Evolutionary conservation across 2,797 vertebrate genomes (phyloP).

Genomic region (Atherinosoma microstoma): DNA sequence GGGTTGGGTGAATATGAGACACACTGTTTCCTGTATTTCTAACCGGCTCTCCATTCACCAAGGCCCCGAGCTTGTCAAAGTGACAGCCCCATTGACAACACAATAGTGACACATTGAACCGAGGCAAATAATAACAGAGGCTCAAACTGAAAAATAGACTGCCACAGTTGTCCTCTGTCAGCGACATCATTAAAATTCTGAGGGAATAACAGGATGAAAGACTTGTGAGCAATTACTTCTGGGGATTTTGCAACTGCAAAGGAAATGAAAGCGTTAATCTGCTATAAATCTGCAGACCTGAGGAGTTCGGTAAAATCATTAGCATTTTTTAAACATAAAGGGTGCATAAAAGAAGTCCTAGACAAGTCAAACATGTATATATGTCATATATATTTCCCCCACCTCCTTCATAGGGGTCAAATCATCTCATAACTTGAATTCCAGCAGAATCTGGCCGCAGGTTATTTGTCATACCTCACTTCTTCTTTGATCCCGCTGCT

Average conservation of each 20-base stretch:
- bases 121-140: slow-evolving; percentile 59
- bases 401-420: slow-evolving; percentile 12
- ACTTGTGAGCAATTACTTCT: slow-evolving; percentile 59
- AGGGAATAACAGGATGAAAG: slow-evolving; percentile 43
- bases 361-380: background rate
- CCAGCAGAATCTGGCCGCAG: slow-evolving; percentile 54
- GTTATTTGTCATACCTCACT: slow-evolving; percentile 81
- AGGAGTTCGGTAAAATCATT: slow-evolving; percentile 16
- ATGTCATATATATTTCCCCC: background rate
- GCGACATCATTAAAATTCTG: slow-evolving; percentile 58
- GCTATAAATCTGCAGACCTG: slow-evolving; percentile 16
- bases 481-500: slow-evolving; percentile 82
- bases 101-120: slow-evolving; percentile 62
- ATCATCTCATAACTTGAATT: slow-evolving; percentile 56
- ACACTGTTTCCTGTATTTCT: slow-evolving; percentile 67
- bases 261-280: slow-evolving; percentile 28
- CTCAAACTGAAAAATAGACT: slow-evolving; percentile 50
- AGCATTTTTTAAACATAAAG: slow-evolving; percentile 21
- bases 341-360: slow-evolving; percentile 7
- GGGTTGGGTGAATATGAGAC: background rate
- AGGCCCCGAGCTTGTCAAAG: slow-evolving; percentile 43
- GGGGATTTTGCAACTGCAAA: slow-evolving; percentile 26
- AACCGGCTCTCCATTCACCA: slow-evolving; percentile 39
- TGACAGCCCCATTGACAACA: slow-evolving; percentile 68
- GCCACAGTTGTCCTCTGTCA: slow-evolving; percentile 57